These are phyloP conservation scores for Lonchura striata DNA, from an alignment of 2,113 vertebrate genomes.

Conservation along the genomic window DNA sequence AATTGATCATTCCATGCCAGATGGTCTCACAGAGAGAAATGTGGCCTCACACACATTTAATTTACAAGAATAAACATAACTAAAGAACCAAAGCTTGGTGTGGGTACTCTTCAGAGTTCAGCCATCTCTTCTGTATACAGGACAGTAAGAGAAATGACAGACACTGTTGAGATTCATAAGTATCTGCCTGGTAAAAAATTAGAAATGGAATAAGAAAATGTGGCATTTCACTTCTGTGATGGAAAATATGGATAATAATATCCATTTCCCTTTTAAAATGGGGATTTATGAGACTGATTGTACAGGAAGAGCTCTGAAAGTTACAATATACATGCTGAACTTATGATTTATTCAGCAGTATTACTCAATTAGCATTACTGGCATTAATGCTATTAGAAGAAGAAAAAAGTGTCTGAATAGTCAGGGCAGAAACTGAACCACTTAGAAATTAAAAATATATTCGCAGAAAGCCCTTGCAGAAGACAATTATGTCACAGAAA, in stretches of 20 bases:
- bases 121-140: not conserved
- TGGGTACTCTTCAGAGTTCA: not conserved
- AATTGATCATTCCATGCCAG: not conserved
- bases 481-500: not conserved
- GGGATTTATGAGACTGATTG: not conserved
- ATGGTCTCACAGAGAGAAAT: not conserved
- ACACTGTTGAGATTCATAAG: not conserved
- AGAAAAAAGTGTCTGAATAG: not conserved
- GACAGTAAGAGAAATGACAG: not conserved
- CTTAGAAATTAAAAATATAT: conserved; percentile 40
- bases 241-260: not conserved
- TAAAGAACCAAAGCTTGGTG: not conserved
- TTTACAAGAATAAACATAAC: not conserved
- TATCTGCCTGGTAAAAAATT: not conserved
- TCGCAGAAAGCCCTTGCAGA: not conserved
- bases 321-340: not conserved
- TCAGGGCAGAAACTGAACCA: not conserved
- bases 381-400: not conserved
- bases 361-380: not conserved
- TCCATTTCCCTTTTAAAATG: not conserved
- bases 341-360: conserved; percentile 5
- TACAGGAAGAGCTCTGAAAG: not conserved
- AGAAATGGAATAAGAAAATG: not conserved
- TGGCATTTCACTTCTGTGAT: not conserved
- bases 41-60: not conserved